Base-by-base conservation (phyloP, 2,888 invertebrate genomes). In the Mactromeris polynyma region DNA sequence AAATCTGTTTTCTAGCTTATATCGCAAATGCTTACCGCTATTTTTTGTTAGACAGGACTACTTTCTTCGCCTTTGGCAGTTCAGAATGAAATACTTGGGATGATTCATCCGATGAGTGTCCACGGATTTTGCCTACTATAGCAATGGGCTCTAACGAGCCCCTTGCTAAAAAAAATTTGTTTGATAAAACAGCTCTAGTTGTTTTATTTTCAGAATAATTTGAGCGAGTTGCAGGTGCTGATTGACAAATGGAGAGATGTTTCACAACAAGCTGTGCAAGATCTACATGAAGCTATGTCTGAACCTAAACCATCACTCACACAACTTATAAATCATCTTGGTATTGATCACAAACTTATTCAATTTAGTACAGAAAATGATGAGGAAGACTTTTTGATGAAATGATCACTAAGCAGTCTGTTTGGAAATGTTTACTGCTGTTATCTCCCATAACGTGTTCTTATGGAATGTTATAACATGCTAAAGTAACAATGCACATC, bases 171-270 rank as follows among this genome's bases (percentile, higher is more conserved):
- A n/a, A n/a, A n/a, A n/a, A n/a, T n/a, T n/a, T n/a, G n/a, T 46
- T 14, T 17, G 46, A 46, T 46, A 46, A 14, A 9, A 46, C 69
- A 69, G 40, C 11, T 42, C n/a, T 26, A 46, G 31, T 51, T 19
- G n/a, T 83, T 19, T 80, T 36, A 81, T 78, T 91, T 92, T n/a
- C 93, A 95, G 95, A 94, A 95, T 86, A 92, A 95, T 83, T 89
- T 95, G 51, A 64, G 64, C 26, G 90, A 94, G 58, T 92, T 95
- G 40, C 91, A 94, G 73, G 46, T 14, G 0, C 88, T 95, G 86
- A 94, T 95, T 77, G 89, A 92, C 80, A 95, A 94, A 84, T 95
- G 95, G 95, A 86, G 94, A 36, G 84, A 78, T 26, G 94, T 94
- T 1, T 92, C 93, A 81, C 95, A 95, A 85, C 87, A 93, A 54